Conservation (phyloP, 2,888 invertebrate genomes). For the Baronia brevicornis region DNA sequence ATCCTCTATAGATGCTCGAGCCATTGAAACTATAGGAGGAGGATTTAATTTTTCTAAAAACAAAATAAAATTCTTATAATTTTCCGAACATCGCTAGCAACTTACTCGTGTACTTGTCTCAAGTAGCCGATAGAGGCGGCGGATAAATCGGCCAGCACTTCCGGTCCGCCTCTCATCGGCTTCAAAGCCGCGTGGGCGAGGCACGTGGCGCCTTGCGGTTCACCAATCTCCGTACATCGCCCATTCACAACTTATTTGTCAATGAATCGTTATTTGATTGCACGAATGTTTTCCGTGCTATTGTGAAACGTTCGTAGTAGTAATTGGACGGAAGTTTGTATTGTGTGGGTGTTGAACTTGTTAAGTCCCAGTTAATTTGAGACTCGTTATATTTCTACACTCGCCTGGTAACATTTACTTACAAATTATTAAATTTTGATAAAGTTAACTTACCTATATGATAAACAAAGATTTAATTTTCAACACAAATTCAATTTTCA, state of each 20-base stretch:
- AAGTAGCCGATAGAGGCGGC: slow-evolving; percentile 20
- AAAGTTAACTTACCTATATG: no score
- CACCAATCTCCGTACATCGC: slow-evolving; percentile 16
- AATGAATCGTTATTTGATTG: slow-evolving; percentile 20
- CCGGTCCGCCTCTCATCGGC: slow-evolving; percentile 29
- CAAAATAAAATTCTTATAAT: no score
- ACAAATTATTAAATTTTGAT: no score
- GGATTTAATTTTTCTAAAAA: no score
- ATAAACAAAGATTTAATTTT: no score
- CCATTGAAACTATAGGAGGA: no score
- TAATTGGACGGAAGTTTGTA: slow-evolving; percentile 1
- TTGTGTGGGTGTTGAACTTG: slow-evolving; percentile 5
- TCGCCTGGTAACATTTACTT: no score
- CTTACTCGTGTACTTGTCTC: slow-evolving; percentile 11
- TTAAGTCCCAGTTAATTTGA: no score
- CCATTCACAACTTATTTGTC: slow-evolving; percentile 29
- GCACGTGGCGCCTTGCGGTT: slow-evolving; percentile 23
- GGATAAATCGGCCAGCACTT: slow-evolving; percentile 43
- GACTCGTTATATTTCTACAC: no score
- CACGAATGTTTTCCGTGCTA: slow-evolving; percentile 8
- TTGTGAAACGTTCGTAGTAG: slow-evolving; percentile 2
- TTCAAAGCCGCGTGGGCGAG: slow-evolving; percentile 19
- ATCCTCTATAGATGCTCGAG: no score
- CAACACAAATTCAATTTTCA: no score
- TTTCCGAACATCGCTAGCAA: background rate